Conservation (phyloP, 2,888 invertebrate species). For the Cryptocephalus primarius region DNA sequence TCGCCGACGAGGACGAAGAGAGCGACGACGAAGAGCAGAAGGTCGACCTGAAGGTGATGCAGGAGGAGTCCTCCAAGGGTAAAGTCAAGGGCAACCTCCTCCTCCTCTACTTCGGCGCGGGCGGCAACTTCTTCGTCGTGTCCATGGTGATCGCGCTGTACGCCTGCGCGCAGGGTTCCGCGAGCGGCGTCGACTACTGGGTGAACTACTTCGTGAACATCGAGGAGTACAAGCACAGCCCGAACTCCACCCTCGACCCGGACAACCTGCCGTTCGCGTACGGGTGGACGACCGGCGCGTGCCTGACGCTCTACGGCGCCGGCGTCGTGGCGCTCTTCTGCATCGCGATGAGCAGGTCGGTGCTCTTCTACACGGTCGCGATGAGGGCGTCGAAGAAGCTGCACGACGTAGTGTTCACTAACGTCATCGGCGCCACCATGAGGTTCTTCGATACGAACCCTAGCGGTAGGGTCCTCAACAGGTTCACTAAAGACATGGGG, state of each 20-base stretch:
- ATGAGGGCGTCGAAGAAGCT: slow-evolving; percentile 53
- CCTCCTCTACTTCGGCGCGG: slow-evolving; percentile 41
- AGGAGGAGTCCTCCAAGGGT: slow-evolving; percentile 45
- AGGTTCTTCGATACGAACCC: slow-evolving; percentile 78
- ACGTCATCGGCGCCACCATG: slow-evolving; percentile 43
- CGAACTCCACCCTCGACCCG: not conserved
- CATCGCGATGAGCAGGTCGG: slow-evolving; percentile 35
- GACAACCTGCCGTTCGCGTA: not conserved
- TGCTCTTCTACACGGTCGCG: slow-evolving; percentile 51
- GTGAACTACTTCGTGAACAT: slow-evolving; percentile 53
- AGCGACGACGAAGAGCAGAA: slow-evolving; percentile 24
- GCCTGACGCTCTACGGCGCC: slow-evolving; percentile 4
- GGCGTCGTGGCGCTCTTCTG: slow-evolving; percentile 1
- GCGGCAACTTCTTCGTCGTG: slow-evolving; percentile 47
- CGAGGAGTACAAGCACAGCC: slow-evolving; percentile 18
- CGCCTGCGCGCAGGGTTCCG: slow-evolving; percentile 47
- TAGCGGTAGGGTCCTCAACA: slow-evolving; percentile 62
- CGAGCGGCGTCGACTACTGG: slow-evolving; percentile 62
- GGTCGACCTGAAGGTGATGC: slow-evolving; percentile 43
- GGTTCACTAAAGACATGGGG: slow-evolving; percentile 77
- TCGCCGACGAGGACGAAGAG: slow-evolving; percentile 26
- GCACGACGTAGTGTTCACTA: slow-evolving; percentile 58
- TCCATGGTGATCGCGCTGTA: slow-evolving; percentile 40
- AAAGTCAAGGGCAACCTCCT: slow-evolving; percentile 50
- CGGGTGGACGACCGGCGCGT: slow-evolving; percentile 1